Evolutionary conservation across 2,797 vertebrate species (phyloP).

Genomic region (Fistularia commersonii): DNA sequence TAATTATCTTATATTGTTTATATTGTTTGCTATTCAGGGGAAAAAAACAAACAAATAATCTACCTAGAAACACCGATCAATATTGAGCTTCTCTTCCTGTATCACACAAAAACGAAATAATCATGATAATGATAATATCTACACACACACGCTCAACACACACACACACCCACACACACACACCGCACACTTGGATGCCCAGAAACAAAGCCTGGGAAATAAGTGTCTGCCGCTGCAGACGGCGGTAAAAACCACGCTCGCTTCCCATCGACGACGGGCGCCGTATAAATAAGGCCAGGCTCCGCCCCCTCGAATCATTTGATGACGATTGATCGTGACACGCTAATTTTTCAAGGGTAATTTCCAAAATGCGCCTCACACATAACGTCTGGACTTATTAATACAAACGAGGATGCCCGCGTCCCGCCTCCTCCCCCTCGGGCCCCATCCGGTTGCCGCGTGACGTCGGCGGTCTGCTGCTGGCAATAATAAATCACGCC

Average conservation of each 20-base stretch:
- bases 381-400: constrained; percentile 74
- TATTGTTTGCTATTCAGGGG: too few relatives aligned
- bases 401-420: constrained; percentile 44
- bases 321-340: constrained; percentile 66
- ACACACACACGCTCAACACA: too few relatives aligned
- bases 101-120: too few relatives aligned
- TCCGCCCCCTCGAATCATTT: constrained; percentile 51
- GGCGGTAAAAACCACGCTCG: constrained; percentile 22
- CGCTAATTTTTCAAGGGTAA: constrained; percentile 74
- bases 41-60: too few relatives aligned
- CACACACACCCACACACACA: too few relatives aligned
- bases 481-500: constrained; percentile 71
- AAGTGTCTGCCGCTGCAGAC: constrained; percentile 13
- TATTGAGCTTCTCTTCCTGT: too few relatives aligned
- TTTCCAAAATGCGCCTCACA: constrained; percentile 70
- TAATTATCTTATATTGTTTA: too few relatives aligned
- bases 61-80: too few relatives aligned
- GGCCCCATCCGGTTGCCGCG: constrained; percentile 27
- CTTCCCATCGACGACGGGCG: constrained; percentile 36
- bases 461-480: constrained; percentile 53
- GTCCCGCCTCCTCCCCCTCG: constrained; percentile 17
- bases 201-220: constrained; percentile 37
- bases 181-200: constrained; percentile 22
- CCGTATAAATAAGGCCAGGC: constrained; percentile 35
- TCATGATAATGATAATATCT: too few relatives aligned